Percentiles rank a stretch among this genome's conserved stretches.
Conservation (phyloP, 2,797 vertebrate genomes). For the Spinibarbus caldwelli region DNA sequence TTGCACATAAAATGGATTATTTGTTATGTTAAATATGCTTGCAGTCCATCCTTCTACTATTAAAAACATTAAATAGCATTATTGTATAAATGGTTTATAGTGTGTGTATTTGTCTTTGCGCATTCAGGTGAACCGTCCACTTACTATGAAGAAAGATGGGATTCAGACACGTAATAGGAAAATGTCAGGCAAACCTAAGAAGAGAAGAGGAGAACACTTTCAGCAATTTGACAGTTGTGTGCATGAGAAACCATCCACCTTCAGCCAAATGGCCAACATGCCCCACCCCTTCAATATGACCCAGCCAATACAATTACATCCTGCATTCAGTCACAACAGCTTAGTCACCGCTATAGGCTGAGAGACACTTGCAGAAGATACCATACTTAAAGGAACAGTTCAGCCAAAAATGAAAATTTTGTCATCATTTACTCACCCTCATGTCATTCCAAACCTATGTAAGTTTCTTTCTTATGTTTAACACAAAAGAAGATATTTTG, state of each 20-base stretch:
- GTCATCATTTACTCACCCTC: no score
- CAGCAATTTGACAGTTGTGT: conserved; percentile 92
- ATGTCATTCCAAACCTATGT: no score
- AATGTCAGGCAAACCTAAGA: conserved; percentile 99
- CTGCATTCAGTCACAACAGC: conserved; percentile 92
- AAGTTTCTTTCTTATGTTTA: no score
- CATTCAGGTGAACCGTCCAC: conserved; percentile 92
- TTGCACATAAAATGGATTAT: neutral
- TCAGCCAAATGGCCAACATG: conserved; percentile 94
- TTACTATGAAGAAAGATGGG: conserved; percentile 99
- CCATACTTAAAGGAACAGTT: no score
- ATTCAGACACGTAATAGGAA: conserved; percentile 98
- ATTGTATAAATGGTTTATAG: neutral
- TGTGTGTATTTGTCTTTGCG: neutral
- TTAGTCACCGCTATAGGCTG: conserved; percentile 98
- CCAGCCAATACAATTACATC: conserved; percentile 93
- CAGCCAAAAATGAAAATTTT: no score
- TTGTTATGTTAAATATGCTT: neutral
- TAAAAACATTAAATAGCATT: neutral
- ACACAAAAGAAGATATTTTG: no score
- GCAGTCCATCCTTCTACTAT: neutral
- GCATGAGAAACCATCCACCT: conserved; percentile 91
- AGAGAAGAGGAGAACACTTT: conserved; percentile 86
- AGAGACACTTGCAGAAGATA: conserved; percentile 49
- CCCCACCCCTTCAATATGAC: conserved; percentile 73